Conservation (phyloP, 2,797 vertebrate species). For the Gila robusta region DNA sequence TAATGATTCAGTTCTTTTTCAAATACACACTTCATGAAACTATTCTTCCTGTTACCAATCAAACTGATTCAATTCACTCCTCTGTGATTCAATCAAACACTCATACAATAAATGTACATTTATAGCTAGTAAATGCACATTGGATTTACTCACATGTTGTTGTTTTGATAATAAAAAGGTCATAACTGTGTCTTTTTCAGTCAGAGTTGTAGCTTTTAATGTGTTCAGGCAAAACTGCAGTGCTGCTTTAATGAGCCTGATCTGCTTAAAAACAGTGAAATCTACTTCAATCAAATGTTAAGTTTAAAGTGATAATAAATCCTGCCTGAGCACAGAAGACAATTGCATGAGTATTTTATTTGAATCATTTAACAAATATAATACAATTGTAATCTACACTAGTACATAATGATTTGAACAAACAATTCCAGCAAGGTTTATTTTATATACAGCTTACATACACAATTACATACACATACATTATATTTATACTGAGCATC, state of each 20-base stretch:
- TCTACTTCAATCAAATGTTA: slow-evolving; percentile 1
- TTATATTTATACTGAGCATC: background rate
- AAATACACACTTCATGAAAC: background rate
- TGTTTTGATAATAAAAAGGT: background rate
- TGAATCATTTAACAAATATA: background rate
- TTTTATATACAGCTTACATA: background rate
- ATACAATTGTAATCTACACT: background rate
- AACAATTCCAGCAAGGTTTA: background rate
- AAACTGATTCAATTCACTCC: background rate
- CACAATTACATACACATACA: background rate
- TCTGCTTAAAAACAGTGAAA: slow-evolving; percentile 35
- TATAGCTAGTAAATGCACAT: background rate
- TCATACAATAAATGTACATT: background rate
- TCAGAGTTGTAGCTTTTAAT: background rate
- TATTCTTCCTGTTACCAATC: background rate
- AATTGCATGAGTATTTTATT: background rate
- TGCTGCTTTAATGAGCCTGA: slow-evolving; percentile 48
- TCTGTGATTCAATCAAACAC: background rate
- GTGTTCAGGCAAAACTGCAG: background rate
- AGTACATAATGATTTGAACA: background rate
- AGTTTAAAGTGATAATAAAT: background rate
- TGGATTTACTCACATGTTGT: background rate
- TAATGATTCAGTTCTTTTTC: background rate
- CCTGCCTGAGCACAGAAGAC: background rate
- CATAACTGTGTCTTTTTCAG: background rate